Base-by-base conservation (phyloP, 2,888 invertebrate genomes). In the Heliothis peltigera region DNA sequence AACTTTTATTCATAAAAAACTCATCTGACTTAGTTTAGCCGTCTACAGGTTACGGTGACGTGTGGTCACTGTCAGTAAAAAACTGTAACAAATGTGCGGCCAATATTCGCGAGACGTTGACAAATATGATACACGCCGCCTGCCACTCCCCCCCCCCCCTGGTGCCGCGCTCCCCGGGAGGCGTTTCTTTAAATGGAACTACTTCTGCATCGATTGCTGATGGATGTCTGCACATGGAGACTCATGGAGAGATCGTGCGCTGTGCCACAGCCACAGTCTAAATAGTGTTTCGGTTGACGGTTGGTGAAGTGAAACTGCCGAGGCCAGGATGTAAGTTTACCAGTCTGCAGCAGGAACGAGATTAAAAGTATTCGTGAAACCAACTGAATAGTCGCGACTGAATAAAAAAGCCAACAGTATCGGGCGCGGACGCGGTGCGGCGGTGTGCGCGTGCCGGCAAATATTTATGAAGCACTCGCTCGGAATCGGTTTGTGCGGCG, bases 381-480 rank as follows among this genome's bases (percentile, higher is more conserved):
- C 56, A 59, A 70, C 53, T 52, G 39, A 39, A 39, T 39, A 39
- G 46, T 56, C 17, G 47, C 46, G 42, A 21, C 19, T 53, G 21
- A 64, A 53, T 62, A 75, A 76, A 79, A 66, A 74, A 64, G 8
- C 44, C 22, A 12, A 17, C 19, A 12, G 44, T 81, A 77, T 68
- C 15, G 55, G 12, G 32, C 18, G 49, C 17, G 18, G 70, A 63
- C 68, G 54, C 22, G 18, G 70, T 64, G 70, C 72, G 72, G 64
- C 72, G 70, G 67, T 62, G 65, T 78, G 79, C 85, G 80, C 75
- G 81, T 82, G 84, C 85, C 81, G 78, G 84, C 89, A 86, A 87
- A 89, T 90, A 89, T 90, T 89, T 84, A 89, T 88, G 81, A 80
- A 89, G 81, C 89, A 88, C 90, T 90, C 88, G 69, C 76, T 68